phyloP scores from a whole-genome alignment of 2,888 invertebrate genomes.

The Esperia sulphurella region DNA sequence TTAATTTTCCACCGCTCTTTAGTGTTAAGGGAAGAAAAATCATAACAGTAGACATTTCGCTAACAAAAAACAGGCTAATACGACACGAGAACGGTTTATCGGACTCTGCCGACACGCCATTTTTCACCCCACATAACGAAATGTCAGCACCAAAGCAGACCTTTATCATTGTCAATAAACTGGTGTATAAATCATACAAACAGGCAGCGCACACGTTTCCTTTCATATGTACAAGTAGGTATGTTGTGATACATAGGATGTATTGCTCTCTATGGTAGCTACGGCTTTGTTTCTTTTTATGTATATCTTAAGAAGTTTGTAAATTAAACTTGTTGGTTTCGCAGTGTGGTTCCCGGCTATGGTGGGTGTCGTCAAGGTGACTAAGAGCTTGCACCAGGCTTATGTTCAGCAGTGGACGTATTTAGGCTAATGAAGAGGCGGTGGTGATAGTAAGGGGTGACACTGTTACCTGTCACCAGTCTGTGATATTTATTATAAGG shows the following conservation, averaged over 20 bases:
- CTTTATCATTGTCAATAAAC: constrained; percentile 70
- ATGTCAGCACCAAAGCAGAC: constrained; percentile 61
- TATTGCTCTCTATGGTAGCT: not conserved
- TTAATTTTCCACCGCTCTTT: too few relatives aligned
- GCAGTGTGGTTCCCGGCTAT: not conserved
- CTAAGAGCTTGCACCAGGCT: too few relatives aligned
- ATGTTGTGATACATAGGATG: constrained; percentile 1
- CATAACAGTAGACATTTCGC: constrained; percentile 15
- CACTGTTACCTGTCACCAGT: too few relatives aligned
- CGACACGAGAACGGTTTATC: constrained; percentile 32
- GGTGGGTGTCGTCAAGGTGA: too few relatives aligned
- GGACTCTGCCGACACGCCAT: constrained; percentile 38
- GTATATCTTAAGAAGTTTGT: not conserved
- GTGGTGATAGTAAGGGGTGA: too few relatives aligned
- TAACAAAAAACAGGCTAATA: constrained; percentile 40
- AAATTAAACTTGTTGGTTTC: not conserved
- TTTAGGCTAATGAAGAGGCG: too few relatives aligned
- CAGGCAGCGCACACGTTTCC: constrained; percentile 21
- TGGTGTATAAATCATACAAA: constrained; percentile 54
- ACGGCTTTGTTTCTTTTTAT: not conserved
- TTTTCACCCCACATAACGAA: constrained; percentile 63
- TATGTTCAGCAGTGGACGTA: too few relatives aligned
- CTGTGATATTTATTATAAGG: too few relatives aligned
- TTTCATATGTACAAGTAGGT: constrained; percentile 13
- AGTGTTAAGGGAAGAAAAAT: not conserved